Percentiles rank a stretch among this genome's conserved stretches.
phyloP scores from a whole-genome alignment of 1,140 invertebrate genomes.

The Philotrypesis tridentata region DNA sequence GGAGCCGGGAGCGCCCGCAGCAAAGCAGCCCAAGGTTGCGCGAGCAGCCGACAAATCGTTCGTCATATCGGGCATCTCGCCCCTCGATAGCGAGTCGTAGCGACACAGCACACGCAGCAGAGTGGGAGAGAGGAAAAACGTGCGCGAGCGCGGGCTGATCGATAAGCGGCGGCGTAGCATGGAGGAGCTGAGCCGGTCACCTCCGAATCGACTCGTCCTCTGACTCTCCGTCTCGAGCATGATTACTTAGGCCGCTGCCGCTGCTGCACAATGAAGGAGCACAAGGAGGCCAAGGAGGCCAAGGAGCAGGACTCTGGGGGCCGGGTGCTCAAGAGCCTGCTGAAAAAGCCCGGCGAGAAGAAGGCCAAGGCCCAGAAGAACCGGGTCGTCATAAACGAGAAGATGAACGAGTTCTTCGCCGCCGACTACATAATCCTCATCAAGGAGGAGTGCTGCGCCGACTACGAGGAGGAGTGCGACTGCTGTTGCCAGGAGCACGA shows the following conservation, averaged over 20 bases:
- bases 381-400: constrained; percentile 89
- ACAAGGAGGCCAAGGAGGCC: constrained; percentile 59
- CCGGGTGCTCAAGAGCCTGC: constrained; percentile 74
- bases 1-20: no score
- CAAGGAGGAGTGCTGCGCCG: constrained; percentile 86
- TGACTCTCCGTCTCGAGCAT: not conserved
- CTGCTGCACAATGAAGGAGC: constrained; percentile 62
- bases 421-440: constrained; percentile 91
- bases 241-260: not conserved
- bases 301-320: constrained; percentile 65
- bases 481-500: constrained; percentile 85
- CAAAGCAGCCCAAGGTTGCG: no score
- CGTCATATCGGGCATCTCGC: no score
- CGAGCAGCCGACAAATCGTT: no score
- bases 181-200: not conserved
- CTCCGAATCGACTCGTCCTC: constrained; percentile 29
- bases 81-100: no score
- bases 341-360: constrained; percentile 75
- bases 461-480: constrained; percentile 82
- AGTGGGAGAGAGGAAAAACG: not conserved
- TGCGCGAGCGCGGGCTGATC: constrained; percentile 29
- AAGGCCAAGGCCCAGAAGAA: constrained; percentile 75
- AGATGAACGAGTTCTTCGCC: constrained; percentile 89
- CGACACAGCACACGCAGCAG: no score
- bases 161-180: constrained; percentile 19